A percentile compares a stretch with the other conserved stretches of the same genome.
Conservation (phyloP, 2,888 invertebrate genomes). For the Torymus auratus region DNA sequence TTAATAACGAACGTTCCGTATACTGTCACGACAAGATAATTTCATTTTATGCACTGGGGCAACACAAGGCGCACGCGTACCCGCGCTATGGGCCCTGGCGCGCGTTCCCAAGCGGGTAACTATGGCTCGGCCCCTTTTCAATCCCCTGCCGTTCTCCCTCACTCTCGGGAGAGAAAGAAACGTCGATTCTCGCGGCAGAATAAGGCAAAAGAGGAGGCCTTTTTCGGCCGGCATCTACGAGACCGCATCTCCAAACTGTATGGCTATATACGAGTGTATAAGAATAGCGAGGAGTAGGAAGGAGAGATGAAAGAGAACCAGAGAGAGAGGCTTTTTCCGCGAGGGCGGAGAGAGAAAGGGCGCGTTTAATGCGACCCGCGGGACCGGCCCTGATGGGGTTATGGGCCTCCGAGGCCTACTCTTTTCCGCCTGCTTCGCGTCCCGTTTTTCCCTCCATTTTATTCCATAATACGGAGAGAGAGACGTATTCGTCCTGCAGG, state of each 20-base stretch:
- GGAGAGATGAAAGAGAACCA: not conserved
- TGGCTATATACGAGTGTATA: conserved; percentile 21
- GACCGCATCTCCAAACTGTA: conserved; percentile 39
- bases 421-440: conserved; percentile 72
- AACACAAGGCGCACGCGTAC: conserved; percentile 26
- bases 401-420: conserved; percentile 79
- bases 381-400: conserved; percentile 79
- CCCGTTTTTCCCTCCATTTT: conserved; percentile 74
- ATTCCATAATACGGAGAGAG: conserved; percentile 72
- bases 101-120: conserved; percentile 71
- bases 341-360: conserved; percentile 37
- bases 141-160: conserved; percentile 62
- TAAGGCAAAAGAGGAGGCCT: conserved; percentile 50
- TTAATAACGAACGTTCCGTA: conserved; percentile 67
- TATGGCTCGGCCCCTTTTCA: conserved; percentile 70
- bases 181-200: conserved; percentile 48
- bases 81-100: conserved; percentile 13
- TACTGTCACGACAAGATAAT: conserved; percentile 66
- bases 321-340: conserved; percentile 22
- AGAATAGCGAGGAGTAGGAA: not conserved
- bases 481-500: conserved; percentile 72
- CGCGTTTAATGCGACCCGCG: conserved; percentile 72
- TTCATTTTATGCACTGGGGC: conserved; percentile 69
- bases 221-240: conserved; percentile 10
- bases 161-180: conserved; percentile 41